Evolutionary conservation across 2,888 invertebrate genomes (phyloP).

Genomic region (Epistrophe eligans): DNA sequence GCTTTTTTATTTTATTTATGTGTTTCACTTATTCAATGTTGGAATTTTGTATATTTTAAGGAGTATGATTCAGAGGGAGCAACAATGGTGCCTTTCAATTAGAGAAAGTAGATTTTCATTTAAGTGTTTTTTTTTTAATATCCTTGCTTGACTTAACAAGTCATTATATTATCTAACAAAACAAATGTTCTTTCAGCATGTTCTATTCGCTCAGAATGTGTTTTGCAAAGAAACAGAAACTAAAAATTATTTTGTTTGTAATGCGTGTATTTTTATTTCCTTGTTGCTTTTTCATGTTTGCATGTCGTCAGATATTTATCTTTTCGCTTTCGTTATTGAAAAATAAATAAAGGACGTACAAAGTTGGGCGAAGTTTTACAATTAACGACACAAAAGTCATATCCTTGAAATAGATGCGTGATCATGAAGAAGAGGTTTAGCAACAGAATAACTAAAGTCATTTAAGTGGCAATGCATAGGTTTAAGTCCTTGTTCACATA

Average conservation of each 20-base stretch:
- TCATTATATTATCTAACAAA: conserved; percentile 68
- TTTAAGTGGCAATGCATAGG: background rate
- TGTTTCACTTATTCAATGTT: conserved; percentile 43
- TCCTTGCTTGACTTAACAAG: conserved; percentile 66
- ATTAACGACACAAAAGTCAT: conserved; percentile 69
- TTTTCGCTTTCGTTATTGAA: conserved; percentile 53
- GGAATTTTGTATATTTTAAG: background rate
- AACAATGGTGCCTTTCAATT: conserved; percentile 65
- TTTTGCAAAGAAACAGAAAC: conserved; percentile 57
- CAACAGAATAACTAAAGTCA: conserved; percentile 25
- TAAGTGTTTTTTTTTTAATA: conserved; percentile 51
- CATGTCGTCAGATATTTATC: conserved; percentile 75
- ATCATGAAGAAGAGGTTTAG: conserved; percentile 31
- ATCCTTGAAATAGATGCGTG: conserved; percentile 68
- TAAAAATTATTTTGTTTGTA: conserved; percentile 33
- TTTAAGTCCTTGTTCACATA: conserved; percentile 36
- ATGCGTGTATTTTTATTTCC: conserved; percentile 62
- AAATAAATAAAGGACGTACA: conserved; percentile 66
- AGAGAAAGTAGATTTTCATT: conserved; percentile 71
- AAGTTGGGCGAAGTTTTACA: conserved; percentile 72
- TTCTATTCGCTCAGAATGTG: conserved; percentile 43
- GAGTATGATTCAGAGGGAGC: conserved; percentile 47
- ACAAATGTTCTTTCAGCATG: conserved; percentile 72
- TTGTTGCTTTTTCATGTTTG: conserved; percentile 67
- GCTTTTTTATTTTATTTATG: conserved; percentile 29